Percentiles rank a stretch among this genome's conserved stretches.
These are phyloP conservation scores for Boloria euphrosyne DNA, from an alignment of 2,888 invertebrate genomes.

Conservation along the genomic window DNA sequence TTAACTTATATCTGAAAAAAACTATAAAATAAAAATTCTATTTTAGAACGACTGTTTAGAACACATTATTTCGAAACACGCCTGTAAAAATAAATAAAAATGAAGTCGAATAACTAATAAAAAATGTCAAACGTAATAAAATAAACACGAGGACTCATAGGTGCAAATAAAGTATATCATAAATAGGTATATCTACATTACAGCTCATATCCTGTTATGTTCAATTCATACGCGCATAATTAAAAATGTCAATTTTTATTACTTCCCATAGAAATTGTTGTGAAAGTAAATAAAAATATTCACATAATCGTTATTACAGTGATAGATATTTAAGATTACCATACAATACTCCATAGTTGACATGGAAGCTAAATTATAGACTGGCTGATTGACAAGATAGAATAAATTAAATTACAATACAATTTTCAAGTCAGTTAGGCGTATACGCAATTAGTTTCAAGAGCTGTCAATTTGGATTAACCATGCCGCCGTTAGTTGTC, in stretches of 20 bases:
- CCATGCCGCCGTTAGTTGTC: conserved; percentile 21
- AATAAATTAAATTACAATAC: conserved; percentile 26
- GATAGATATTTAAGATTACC: background rate
- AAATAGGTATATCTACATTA: too few relatives aligned
- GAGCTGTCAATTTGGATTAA: conserved; percentile 31
- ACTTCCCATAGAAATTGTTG: background rate
- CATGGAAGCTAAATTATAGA: conserved; percentile 11
- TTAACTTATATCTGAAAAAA: too few relatives aligned
- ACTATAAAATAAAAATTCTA: background rate
- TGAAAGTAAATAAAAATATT: background rate
- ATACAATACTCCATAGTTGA: background rate
- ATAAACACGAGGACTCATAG: too few relatives aligned
- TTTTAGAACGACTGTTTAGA: too few relatives aligned
- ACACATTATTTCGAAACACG: too few relatives aligned
- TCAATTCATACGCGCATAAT: background rate
- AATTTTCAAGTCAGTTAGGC: conserved; percentile 18
- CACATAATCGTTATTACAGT: background rate
- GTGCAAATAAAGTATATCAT: too few relatives aligned
- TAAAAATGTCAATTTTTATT: background rate
- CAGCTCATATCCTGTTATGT: too few relatives aligned
- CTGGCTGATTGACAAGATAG: conserved; percentile 13
- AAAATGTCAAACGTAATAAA: too few relatives aligned
- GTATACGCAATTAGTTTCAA: conserved; percentile 24
- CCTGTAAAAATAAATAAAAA: too few relatives aligned
- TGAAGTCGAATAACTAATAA: too few relatives aligned